phyloP scores from a whole-genome alignment of 37 sponge, comb jelly and placozoan genomes.

The Hexactinellida sp. region DNA sequence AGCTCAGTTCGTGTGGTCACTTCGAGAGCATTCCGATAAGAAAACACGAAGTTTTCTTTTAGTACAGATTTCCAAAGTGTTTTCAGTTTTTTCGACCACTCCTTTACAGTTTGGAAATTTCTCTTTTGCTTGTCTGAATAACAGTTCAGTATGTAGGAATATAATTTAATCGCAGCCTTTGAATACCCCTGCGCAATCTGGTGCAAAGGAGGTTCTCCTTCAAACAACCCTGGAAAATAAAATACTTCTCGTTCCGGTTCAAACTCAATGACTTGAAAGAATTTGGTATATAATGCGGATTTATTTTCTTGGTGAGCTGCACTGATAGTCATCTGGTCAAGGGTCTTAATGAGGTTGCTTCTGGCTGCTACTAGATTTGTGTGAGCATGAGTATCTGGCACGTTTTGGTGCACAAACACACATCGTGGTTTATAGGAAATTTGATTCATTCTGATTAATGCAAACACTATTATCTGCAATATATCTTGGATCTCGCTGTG shows the following conservation, averaged over 20 bases:
- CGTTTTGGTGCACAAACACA: not conserved
- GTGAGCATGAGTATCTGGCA: not conserved
- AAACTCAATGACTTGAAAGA: not conserved
- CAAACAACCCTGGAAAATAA: constrained; percentile 12
- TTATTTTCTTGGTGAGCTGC: not conserved
- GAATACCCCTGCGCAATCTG: not conserved
- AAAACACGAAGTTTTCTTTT: not conserved
- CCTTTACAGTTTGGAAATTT: not conserved
- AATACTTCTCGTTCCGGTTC: not conserved
- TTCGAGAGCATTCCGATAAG: not conserved
- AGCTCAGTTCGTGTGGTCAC: not conserved
- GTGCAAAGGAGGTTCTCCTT: constrained; percentile 11
- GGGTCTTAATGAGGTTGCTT: not conserved
- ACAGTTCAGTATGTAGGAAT: not conserved
- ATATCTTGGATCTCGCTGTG: constrained; percentile 1
- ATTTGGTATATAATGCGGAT: not conserved
- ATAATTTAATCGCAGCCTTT: not conserved
- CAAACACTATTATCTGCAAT: not conserved
- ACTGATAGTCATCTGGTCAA: not conserved
- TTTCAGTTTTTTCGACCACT: not conserved
- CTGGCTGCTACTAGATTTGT: not conserved
- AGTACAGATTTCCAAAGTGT: not conserved
- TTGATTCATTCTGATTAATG: constrained; percentile 18
- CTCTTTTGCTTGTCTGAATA: not conserved
- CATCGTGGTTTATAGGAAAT: not conserved